Percentiles rank a stretch among this genome's conserved stretches.
Evolutionary conservation across 92 coral and sea anemone genomes (phyloP).

Genomic region (Porites evermanni): DNA sequence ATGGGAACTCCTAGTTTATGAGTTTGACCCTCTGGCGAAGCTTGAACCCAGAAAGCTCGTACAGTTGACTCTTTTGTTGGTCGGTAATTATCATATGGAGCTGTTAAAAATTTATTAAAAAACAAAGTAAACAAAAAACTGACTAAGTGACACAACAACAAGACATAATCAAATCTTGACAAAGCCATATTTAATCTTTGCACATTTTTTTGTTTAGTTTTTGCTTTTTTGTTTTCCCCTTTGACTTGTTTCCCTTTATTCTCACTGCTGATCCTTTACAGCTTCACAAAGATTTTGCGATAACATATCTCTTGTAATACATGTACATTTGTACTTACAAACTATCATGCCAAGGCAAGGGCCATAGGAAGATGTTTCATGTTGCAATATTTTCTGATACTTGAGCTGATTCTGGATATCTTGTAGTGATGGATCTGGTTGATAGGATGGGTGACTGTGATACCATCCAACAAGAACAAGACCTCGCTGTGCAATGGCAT

Average conservation of each 20-base stretch:
- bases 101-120: constrained; percentile 40
- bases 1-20: constrained; percentile 84
- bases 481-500: constrained; percentile 89
- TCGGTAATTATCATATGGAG: constrained; percentile 93
- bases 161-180: too few relatives aligned
- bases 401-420: constrained; percentile 90
- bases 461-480: constrained; percentile 94
- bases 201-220: too few relatives aligned
- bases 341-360: constrained; percentile 94
- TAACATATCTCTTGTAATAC: too few relatives aligned
- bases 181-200: too few relatives aligned
- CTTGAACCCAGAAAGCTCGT: constrained; percentile 94
- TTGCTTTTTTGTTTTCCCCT: too few relatives aligned
- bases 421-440: constrained; percentile 94
- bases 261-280: too few relatives aligned
- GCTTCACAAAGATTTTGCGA: too few relatives aligned
- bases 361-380: constrained; percentile 75
- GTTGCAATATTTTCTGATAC: constrained; percentile 79
- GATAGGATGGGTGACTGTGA: constrained; percentile 98
- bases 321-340: constrained; percentile 56
- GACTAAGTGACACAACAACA: too few relatives aligned
- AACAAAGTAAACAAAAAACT: neutral
- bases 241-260: too few relatives aligned
- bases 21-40: constrained; percentile 55
- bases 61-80: constrained; percentile 91